Percentiles rank a stretch among this genome's conserved stretches.
These are phyloP conservation scores for Cataglyphis hispanica DNA, from an alignment of 1,140 invertebrate genomes.

Conservation along the genomic window DNA sequence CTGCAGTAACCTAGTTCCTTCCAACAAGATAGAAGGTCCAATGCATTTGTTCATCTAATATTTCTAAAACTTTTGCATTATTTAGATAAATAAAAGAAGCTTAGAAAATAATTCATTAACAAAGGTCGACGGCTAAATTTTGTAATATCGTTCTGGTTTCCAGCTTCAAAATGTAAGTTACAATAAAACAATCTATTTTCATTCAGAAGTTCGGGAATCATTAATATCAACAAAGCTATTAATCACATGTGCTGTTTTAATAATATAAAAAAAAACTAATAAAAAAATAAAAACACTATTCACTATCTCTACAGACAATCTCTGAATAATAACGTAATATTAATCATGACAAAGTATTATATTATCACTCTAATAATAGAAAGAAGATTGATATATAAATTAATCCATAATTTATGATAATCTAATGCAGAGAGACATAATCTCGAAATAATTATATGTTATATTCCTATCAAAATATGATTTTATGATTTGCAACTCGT, in stretches of 20 bases:
- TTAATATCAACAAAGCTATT: background rate
- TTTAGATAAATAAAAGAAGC: background rate
- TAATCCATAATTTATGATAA: background rate
- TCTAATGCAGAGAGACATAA: background rate
- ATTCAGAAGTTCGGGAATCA: background rate
- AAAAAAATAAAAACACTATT: background rate
- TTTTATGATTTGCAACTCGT: background rate
- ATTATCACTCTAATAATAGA: background rate
- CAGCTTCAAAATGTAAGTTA: too few species aligned
- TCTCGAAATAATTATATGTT: background rate
- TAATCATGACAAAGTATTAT: background rate
- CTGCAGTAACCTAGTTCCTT: conserved; percentile 14
- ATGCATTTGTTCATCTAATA: background rate
- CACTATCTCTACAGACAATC: background rate
- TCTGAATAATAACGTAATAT: background rate
- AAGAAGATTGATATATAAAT: background rate
- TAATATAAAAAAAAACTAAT: background rate
- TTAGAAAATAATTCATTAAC: background rate
- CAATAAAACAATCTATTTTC: background rate
- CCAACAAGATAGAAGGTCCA: background rate
- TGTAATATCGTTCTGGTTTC: background rate
- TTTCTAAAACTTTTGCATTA: background rate
- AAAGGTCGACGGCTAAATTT: background rate
- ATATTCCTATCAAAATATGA: background rate
- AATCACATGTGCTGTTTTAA: background rate